Evolutionary conservation across 2,797 vertebrate species (phyloP).

Genomic region (Setipinna tenuifilis): DNA sequence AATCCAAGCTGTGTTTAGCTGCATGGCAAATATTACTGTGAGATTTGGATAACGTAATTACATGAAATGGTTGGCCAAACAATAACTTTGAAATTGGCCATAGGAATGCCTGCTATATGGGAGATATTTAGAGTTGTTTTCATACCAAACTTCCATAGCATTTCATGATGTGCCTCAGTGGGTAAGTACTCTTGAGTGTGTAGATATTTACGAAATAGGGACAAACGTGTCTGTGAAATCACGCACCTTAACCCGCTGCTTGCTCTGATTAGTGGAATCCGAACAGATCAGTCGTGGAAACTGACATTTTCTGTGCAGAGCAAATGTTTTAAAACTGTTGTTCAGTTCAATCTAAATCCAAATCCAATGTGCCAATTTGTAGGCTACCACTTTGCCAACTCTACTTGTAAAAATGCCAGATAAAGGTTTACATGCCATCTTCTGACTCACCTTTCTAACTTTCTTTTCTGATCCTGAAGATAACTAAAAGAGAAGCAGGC

Average conservation of each 20-base stretch:
- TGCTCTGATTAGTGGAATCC: background rate
- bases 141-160: no score
- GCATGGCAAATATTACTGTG: conserved; percentile 23
- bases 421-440: background rate
- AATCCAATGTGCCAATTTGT: background rate
- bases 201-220: background rate
- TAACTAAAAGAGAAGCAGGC: background rate
- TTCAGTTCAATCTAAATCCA: background rate
- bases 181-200: no score
- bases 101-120: no score
- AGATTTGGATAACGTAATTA: background rate
- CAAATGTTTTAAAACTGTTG: background rate
- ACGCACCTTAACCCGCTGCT: background rate
- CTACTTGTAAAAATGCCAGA: background rate
- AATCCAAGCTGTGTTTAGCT: conserved; percentile 51
- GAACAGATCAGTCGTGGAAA: background rate
- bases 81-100: background rate
- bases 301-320: background rate
- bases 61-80: background rate
- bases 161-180: no score
- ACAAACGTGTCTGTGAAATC: background rate
- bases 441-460: background rate
- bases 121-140: no score
- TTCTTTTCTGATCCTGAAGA: conserved; percentile 2
- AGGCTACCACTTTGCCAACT: background rate